These are phyloP conservation scores for Ceyx cyanopectus DNA, from an alignment of 2,113 vertebrate genomes.

Conservation along the genomic window DNA sequence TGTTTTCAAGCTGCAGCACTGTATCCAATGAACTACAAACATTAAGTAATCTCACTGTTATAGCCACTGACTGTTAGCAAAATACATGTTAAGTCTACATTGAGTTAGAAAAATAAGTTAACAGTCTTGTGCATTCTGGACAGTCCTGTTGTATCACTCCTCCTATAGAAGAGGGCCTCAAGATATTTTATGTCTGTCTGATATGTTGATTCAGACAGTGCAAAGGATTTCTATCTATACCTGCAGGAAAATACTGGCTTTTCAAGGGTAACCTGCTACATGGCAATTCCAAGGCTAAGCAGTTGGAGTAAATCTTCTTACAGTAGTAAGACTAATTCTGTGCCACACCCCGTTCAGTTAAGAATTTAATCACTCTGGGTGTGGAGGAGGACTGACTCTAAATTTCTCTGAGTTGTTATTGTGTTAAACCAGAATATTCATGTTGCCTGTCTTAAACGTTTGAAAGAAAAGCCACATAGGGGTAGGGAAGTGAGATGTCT, in stretches of 20 bases:
- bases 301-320: conserved; percentile 35
- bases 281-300: not conserved
- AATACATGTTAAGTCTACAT: not conserved
- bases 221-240: not conserved
- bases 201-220: not conserved
- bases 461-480: not conserved
- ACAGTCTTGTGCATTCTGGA: not conserved
- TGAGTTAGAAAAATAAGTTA: not conserved
- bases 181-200: not conserved
- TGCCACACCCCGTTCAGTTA: conserved; percentile 13
- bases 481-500: not conserved
- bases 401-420: not conserved
- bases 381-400: not conserved
- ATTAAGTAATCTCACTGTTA: not conserved
- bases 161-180: not conserved
- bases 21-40: not conserved
- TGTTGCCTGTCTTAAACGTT: not conserved
- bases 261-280: not conserved
- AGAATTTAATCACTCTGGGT: conserved; percentile 11
- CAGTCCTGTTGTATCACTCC: not conserved
- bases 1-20: not conserved
- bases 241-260: conserved; percentile 38
- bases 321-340: conserved; percentile 24
- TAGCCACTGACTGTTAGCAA: not conserved
- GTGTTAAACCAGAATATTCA: not conserved